phyloP scores from a whole-genome alignment of 2,113 vertebrate species.

The Puntigrus tetrazona region DNA sequence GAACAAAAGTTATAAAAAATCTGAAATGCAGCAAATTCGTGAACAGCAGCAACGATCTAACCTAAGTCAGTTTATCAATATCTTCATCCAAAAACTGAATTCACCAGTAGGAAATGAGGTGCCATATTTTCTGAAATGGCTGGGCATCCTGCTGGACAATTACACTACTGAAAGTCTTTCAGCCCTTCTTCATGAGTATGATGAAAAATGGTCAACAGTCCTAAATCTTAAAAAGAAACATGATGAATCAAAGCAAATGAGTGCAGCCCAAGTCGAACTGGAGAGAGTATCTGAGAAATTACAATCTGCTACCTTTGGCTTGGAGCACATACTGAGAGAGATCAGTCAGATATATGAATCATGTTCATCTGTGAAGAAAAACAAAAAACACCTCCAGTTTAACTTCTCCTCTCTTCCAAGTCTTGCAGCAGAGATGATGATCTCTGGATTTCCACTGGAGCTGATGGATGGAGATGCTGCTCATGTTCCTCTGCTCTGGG shows the following conservation, averaged over 20 bases:
- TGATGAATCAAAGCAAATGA: slow-evolving; percentile 45
- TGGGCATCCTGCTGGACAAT: slow-evolving; percentile 63
- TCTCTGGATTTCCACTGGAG: background rate
- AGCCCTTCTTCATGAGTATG: slow-evolving; percentile 59
- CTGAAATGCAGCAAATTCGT: slow-evolving; percentile 66
- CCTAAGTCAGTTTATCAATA: slow-evolving; percentile 32
- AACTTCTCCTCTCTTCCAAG: slow-evolving; percentile 59
- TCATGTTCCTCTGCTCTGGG: background rate
- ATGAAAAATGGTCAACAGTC: slow-evolving; percentile 39
- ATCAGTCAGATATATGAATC: background rate
- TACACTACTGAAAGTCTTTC: slow-evolving; percentile 56
- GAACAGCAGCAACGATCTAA: slow-evolving; percentile 53
- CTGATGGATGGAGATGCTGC: background rate
- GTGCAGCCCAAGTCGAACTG: slow-evolving; percentile 48
- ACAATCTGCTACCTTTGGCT: slow-evolving; percentile 21
- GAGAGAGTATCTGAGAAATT: slow-evolving; percentile 62
- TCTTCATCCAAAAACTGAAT: slow-evolving; percentile 55
- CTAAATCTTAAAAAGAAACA: slow-evolving; percentile 54
- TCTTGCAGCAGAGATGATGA: slow-evolving; percentile 75
- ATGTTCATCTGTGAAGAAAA: background rate
- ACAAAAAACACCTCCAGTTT: background rate
- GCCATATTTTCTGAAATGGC: slow-evolving; percentile 75
- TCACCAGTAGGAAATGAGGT: slow-evolving; percentile 44
- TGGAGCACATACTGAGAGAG: slow-evolving; percentile 9
- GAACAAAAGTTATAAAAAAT: slow-evolving; percentile 62